Evolutionary conservation across 2,113 vertebrate species (phyloP).

Genomic region (Saguinus imperator): DNA sequence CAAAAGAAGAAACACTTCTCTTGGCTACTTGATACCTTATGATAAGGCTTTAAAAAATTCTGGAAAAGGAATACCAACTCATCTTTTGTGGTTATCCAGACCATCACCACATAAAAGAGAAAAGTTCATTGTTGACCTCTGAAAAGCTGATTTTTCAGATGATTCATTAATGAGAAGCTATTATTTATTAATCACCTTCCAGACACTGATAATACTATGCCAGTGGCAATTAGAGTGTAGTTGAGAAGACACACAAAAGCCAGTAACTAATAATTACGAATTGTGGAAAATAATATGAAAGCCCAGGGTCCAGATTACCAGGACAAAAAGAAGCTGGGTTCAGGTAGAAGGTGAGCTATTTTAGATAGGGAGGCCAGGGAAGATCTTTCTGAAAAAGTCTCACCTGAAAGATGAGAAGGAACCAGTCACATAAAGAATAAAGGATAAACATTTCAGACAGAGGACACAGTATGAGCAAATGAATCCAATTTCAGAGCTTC

Average conservation of each 20-base stretch:
- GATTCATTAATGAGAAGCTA: background rate
- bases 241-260: background rate
- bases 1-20: background rate
- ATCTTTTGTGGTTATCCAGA: background rate
- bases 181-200: background rate
- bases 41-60: background rate
- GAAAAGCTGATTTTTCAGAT: background rate
- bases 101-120: background rate
- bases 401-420: background rate
- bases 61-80: background rate
- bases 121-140: background rate
- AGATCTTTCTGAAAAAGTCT: background rate
- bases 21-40: background rate
- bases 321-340: background rate
- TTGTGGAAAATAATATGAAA: background rate
- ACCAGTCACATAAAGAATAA: background rate
- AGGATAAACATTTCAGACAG: background rate
- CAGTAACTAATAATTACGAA: background rate
- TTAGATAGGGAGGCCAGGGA: background rate
- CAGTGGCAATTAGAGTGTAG: background rate
- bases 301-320: background rate
- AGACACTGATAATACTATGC: background rate
- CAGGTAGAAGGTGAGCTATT: background rate
- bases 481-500: background rate
- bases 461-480: background rate